Conservation (phyloP, 2,888 invertebrate genomes). For the Ennomos erosarius region DNA sequence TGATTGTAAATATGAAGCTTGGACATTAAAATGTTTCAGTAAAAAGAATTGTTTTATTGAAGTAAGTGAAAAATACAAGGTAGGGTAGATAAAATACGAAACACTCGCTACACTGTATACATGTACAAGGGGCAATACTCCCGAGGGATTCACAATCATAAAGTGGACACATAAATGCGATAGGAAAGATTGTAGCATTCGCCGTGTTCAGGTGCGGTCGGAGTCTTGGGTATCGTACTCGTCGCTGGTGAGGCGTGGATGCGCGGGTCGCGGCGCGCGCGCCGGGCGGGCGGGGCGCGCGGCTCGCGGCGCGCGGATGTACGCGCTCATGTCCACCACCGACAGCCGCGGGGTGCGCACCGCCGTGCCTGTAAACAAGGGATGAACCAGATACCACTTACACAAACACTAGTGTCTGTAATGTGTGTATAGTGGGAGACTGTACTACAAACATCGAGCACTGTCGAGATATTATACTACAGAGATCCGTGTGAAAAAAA, state of each 20-base stretch:
- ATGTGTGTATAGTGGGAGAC: no score
- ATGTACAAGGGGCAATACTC: conserved; percentile 18
- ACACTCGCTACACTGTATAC: conserved; percentile 17
- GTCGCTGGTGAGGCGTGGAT: conserved; percentile 67
- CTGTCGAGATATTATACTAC: no score
- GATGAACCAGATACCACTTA: no score
- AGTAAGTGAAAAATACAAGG: conserved; percentile 38
- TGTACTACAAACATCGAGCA: no score
- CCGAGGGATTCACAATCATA: conserved; percentile 3
- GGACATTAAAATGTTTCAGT: conserved; percentile 82
- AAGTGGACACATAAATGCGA: no score
- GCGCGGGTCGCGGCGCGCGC: conserved; percentile 54
- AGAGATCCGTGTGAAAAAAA: no score
- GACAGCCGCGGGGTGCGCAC: conserved; percentile 72
- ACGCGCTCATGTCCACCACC: conserved; percentile 74
- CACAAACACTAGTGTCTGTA: no score
- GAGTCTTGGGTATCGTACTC: conserved; percentile 78
- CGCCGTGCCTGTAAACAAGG: conserved; percentile 58
- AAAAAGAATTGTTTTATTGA: conserved; percentile 69
- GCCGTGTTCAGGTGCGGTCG: conserved; percentile 35
- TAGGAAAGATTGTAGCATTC: no score
- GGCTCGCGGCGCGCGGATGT: conserved; percentile 58
- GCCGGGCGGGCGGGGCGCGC: conserved; percentile 39
- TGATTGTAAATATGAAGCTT: conserved; percentile 83
- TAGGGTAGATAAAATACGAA: conserved; percentile 8